Conservation (phyloP, 1,140 invertebrate genomes). For the Solenopsis fugax region DNA sequence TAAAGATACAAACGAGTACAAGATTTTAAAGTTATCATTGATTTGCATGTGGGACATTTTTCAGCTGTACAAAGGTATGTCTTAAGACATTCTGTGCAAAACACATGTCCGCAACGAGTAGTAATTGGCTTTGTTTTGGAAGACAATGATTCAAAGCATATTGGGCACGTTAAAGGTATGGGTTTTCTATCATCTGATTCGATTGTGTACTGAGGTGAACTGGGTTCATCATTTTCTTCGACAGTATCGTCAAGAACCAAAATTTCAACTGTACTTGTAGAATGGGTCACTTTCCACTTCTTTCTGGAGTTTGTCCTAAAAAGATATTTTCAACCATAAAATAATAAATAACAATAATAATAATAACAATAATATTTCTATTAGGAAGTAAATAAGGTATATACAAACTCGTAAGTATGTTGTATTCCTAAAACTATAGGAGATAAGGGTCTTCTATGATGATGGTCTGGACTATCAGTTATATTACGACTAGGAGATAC, state of each 20-base stretch:
- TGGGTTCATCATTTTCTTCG: neutral
- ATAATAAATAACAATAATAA: neutral
- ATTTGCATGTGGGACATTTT: slow-evolving; percentile 77
- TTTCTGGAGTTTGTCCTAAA: slow-evolving; percentile 19
- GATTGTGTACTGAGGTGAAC: neutral
- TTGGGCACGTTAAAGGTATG: slow-evolving; percentile 69
- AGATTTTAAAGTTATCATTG: slow-evolving; percentile 43
- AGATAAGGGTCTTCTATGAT: neutral
- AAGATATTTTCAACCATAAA: neutral
- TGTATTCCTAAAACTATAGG: neutral
- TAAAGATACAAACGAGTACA: slow-evolving; percentile 79
- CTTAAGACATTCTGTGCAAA: slow-evolving; percentile 74
- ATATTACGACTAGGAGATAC: neutral
- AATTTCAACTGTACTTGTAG: slow-evolving; percentile 11
- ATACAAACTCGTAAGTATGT: neutral
- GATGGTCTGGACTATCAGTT: neutral
- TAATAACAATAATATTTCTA: neutral
- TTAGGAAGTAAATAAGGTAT: neutral
- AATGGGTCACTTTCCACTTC: neutral
- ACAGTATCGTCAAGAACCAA: slow-evolving; percentile 61
- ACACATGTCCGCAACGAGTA: slow-evolving; percentile 80
- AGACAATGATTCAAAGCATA: slow-evolving; percentile 75
- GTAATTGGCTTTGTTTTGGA: slow-evolving; percentile 70
- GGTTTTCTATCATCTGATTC: neutral
- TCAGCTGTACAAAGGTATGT: slow-evolving; percentile 53